phyloP scores from a whole-genome alignment of 2,888 invertebrate genomes.

The Drosophila eohydei region DNA sequence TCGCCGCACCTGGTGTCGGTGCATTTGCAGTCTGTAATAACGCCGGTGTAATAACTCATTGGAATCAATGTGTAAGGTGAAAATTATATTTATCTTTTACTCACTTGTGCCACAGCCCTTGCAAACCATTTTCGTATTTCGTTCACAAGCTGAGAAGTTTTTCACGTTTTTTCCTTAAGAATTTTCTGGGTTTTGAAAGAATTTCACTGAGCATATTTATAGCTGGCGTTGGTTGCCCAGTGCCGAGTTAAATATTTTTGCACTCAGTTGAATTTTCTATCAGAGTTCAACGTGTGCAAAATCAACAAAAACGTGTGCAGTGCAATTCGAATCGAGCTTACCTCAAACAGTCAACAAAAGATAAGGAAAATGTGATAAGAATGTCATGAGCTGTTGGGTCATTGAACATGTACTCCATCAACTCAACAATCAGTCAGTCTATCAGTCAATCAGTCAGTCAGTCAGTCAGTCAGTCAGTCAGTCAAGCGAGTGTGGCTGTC shows the following conservation, averaged over 20 bases:
- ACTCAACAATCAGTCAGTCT: constrained; percentile 5
- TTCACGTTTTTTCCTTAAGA: background rate
- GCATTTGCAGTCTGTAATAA: constrained; percentile 67
- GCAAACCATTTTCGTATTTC: constrained; percentile 65
- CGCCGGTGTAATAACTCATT: background rate
- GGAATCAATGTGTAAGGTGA: background rate
- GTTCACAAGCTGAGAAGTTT: constrained; percentile 12
- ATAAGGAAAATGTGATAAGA: constrained; percentile 35
- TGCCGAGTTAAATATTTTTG: constrained; percentile 34
- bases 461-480: constrained; percentile 4
- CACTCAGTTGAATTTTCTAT: constrained; percentile 34
- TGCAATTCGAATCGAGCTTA: constrained; percentile 11
- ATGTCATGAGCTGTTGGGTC: constrained; percentile 1
- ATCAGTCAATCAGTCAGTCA: constrained; percentile 6
- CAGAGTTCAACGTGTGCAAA: constrained; percentile 63
- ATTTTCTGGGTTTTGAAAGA: constrained; percentile 10
- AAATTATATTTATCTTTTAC: constrained; percentile 27
- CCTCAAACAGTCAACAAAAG: constrained; percentile 29
- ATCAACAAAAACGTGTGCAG: constrained; percentile 60
- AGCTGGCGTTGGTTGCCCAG: constrained; percentile 13
- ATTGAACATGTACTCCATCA: constrained; percentile 13
- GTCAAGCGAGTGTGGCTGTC: constrained; percentile 1
- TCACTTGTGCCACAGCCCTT: constrained; percentile 71
- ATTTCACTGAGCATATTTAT: constrained; percentile 52
- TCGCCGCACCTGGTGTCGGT: constrained; percentile 66